Base-by-base conservation (phyloP, 2,888 invertebrate genomes). In the Mimumesa dahlbomi region DNA sequence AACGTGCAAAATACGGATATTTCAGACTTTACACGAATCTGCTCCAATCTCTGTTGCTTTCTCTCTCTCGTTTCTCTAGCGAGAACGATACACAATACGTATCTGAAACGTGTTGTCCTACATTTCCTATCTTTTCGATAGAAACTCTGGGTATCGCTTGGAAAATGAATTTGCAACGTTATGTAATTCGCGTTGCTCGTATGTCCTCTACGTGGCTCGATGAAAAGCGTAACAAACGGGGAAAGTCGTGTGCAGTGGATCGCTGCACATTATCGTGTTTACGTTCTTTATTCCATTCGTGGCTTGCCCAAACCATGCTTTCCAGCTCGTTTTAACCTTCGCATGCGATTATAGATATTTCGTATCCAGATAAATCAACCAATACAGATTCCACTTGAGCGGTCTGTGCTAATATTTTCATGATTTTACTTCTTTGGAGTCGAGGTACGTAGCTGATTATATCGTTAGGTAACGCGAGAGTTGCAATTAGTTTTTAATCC, bases 191-290 rank as follows among this genome's bases (percentile, higher is more conserved):
- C 3, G 14, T 19, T 18, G 4, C 40, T 34, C 38, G 29, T 38
- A 45, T 36, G 5, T 29, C 13, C 43, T 46, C 31, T 48, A 21
- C 43, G 19, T 22, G 48, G 11, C 29, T 18, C 16, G 34, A 29
- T 34, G 53, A 61, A 65, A 65, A 70, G 29, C 25, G 29, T 45
- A 49, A 42, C 62, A 56, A 65, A 57, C 50, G 38, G 68, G 62
- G 57, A 73, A 73, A 69, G 63, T 63, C 48, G 54, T 45, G 59
- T 22, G 57, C 59, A 68, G 77, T 67, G 68, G 75, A 73, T 79
- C 76, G 69, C 62, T 61, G 77, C 61, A 18, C 61, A 48, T 79
- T 76, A 79, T 79, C 79, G 62, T 77, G 79, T 79, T 74, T 79
- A 76, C 77, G 77, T 79, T 74, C 74, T 79, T 79, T 76, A 79